Conservation (phyloP, 2,888 invertebrate genomes). For the Pristionchus entomophagus region DNA sequence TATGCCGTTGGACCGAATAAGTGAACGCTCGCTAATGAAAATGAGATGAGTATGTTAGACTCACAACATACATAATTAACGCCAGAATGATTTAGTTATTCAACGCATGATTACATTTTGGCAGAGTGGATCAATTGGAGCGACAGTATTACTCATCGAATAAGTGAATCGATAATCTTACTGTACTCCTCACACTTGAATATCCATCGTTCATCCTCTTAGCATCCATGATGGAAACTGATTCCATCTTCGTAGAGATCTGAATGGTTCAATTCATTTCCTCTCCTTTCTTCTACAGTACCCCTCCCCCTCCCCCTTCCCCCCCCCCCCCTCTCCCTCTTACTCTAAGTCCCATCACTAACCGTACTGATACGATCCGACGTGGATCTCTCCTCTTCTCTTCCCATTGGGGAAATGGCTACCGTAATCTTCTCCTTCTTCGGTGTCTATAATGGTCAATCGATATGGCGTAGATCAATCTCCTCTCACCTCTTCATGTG, state of each 20-base stretch:
- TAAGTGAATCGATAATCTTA: no score
- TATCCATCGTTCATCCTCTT: background rate
- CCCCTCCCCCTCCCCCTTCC: background rate
- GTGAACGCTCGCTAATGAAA: no score
- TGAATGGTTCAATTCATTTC: background rate
- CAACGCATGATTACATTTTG: no score
- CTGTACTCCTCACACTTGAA: background rate
- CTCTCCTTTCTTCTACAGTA: background rate
- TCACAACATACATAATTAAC: no score
- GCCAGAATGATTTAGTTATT: no score
- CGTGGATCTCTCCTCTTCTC: background rate
- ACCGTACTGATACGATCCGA: constrained; percentile 6
- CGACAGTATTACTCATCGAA: no score
- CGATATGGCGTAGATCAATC: background rate
- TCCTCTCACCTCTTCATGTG: background rate
- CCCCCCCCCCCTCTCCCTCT: no score
- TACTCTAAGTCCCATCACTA: background rate
- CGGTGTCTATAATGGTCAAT: background rate
- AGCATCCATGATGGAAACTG: background rate
- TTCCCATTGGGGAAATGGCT: constrained; percentile 19
- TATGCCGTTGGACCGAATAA: no score
- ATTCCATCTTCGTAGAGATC: background rate
- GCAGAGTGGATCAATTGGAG: no score
- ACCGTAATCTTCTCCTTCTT: background rate
- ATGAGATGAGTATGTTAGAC: no score